Conservation (phyloP, 1,140 invertebrate species). For the Pogonomyrmex barbatus region DNA sequence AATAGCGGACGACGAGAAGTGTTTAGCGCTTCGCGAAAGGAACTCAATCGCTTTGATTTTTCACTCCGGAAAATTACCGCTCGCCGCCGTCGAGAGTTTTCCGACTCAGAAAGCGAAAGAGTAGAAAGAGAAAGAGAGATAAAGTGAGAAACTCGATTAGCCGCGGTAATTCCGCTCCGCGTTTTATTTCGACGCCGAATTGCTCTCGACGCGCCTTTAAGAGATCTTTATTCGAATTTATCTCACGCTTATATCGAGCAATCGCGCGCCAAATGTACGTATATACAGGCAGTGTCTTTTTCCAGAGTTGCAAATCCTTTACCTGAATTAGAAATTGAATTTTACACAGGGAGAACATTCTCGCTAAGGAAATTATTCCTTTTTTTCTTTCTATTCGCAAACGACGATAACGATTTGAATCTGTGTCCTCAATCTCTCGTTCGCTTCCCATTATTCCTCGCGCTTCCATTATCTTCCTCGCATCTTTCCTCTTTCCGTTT, state of each 20-base stretch:
- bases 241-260: conserved; percentile 17
- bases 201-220: conserved; percentile 29
- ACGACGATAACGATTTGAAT: not conserved
- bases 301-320: not conserved
- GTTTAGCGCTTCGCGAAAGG: conserved; percentile 59
- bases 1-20: conserved; percentile 57
- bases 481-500: too few relatives aligned
- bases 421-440: conserved; percentile 18
- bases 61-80: conserved; percentile 65
- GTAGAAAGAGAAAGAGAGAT: not conserved
- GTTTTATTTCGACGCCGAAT: conserved; percentile 64
- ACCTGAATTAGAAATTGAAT: conserved; percentile 6
- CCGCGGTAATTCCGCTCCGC: not conserved
- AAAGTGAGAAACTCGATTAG: conserved; percentile 37
- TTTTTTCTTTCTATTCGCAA: not conserved
- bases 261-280: not conserved
- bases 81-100: conserved; percentile 38
- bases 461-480: not conserved
- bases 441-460: conserved; percentile 10
- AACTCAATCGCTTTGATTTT: conserved; percentile 62
- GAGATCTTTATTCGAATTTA: conserved; percentile 24
- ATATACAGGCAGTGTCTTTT: not conserved
- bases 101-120: conserved; percentile 14
- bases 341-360: not conserved
- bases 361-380: not conserved